A percentile compares a stretch with the other conserved stretches of the same genome.
Conservation (phyloP, 2,888 invertebrate genomes). For the Brachypterus glaber region DNA sequence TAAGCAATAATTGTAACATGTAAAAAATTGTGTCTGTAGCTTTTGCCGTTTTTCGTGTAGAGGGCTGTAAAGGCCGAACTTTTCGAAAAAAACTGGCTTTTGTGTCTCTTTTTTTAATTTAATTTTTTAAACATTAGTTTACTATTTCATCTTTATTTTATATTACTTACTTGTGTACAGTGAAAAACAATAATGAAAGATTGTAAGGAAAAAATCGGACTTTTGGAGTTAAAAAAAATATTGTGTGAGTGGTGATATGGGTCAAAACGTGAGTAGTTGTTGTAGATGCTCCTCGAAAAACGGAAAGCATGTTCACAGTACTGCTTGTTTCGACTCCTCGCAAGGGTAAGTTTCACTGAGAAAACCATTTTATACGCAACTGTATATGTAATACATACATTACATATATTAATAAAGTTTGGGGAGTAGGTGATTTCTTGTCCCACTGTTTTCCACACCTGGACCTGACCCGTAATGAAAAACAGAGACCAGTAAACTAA, state of each 20-base stretch:
- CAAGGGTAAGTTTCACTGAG: slow-evolving; percentile 27
- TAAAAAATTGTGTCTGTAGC: no score
- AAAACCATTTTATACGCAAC: no score
- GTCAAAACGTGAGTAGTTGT: slow-evolving; percentile 40
- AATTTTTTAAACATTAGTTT: slow-evolving; percentile 19
- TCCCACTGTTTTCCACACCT: no score
- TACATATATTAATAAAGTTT: no score
- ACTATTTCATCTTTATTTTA: slow-evolving; percentile 8
- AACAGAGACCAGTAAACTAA: no score
- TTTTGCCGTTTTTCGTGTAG: background rate
- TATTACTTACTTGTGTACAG: slow-evolving; percentile 6
- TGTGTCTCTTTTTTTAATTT: slow-evolving; percentile 5
- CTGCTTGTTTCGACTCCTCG: slow-evolving; percentile 26
- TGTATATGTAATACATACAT: no score
- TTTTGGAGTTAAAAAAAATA: slow-evolving; percentile 1
- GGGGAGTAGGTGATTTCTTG: no score
- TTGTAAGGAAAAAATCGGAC: slow-evolving; percentile 6
- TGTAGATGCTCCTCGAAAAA: slow-evolving; percentile 36
- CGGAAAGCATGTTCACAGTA: slow-evolving; percentile 30
- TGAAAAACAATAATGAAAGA: slow-evolving; percentile 2
- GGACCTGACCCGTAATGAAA: no score
- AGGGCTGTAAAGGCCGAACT: background rate
- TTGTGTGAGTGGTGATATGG: slow-evolving; percentile 28
- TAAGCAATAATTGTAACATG: no score
- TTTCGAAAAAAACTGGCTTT: slow-evolving; percentile 5